Evolutionary conservation across 2,888 invertebrate species (phyloP).

Genomic region (Lasioglossum oenotherae): DNA sequence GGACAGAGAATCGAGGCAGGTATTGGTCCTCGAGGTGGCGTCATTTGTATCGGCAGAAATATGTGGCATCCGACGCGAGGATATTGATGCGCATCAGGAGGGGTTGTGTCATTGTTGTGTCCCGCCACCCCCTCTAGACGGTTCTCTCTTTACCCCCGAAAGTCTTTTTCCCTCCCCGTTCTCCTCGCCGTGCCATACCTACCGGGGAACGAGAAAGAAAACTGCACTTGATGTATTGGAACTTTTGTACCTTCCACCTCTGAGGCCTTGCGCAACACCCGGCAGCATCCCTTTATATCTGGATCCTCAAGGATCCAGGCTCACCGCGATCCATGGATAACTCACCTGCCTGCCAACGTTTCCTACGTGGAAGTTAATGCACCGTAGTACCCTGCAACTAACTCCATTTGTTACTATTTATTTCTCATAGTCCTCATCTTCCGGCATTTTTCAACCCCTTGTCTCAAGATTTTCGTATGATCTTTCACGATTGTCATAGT

Average conservation of each 20-base stretch:
- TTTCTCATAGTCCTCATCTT: not conserved
- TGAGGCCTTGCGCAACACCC: constrained; percentile 79
- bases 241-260: constrained; percentile 77
- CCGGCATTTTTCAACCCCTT: not conserved
- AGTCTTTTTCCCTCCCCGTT: constrained; percentile 24
- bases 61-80: constrained; percentile 75
- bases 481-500: not conserved
- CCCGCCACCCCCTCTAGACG: constrained; percentile 69
- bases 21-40: constrained; percentile 71
- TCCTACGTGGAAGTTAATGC: constrained; percentile 56
- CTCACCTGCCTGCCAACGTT: constrained; percentile 65
- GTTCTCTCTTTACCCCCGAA: constrained; percentile 43
- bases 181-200: constrained; percentile 35
- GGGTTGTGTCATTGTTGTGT: constrained; percentile 76
- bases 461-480: not conserved
- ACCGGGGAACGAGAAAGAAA: constrained; percentile 63
- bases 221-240: constrained; percentile 81
- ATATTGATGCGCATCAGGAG: constrained; percentile 76
- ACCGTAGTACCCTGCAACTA: constrained; percentile 12
- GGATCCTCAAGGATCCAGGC: constrained; percentile 55
- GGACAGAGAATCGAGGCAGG: constrained; percentile 61
- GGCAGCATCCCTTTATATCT: constrained; percentile 77
- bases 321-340: constrained; percentile 68
- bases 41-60: constrained; percentile 79
- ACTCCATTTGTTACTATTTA: not conserved